These are phyloP conservation scores for Drosophila bocki DNA, from an alignment of 1,140 invertebrate species.

Conservation along the genomic window DNA sequence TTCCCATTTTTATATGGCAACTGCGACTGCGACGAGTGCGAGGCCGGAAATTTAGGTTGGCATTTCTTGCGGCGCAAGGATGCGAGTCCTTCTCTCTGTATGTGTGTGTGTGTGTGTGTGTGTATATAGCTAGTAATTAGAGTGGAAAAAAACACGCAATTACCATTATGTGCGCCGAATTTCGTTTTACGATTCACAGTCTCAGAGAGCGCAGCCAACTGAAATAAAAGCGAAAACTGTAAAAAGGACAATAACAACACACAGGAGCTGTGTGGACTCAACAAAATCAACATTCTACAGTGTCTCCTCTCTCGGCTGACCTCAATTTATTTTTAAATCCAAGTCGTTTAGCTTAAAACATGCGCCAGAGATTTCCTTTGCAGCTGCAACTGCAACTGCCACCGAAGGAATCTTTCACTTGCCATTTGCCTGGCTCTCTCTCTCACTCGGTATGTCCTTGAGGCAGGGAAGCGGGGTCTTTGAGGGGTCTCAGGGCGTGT, in stretches of 20 bases:
- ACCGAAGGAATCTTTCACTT: constrained; percentile 21
- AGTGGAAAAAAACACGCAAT: constrained; percentile 80
- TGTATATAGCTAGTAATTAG: constrained; percentile 77
- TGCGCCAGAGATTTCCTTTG: constrained; percentile 53
- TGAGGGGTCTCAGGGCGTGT: background rate
- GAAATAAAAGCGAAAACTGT: constrained; percentile 50
- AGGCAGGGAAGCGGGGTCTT: background rate
- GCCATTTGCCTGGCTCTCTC: constrained; percentile 7
- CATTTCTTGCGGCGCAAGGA: constrained; percentile 65
- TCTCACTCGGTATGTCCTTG: constrained; percentile 6
- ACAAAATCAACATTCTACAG: constrained; percentile 43
- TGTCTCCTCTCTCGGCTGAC: constrained; percentile 60
- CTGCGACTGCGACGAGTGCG: constrained; percentile 42
- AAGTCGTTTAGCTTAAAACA: constrained; percentile 77
- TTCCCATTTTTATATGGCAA: constrained; percentile 67
- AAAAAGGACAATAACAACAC: constrained; percentile 15
- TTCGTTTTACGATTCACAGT: constrained; percentile 68
- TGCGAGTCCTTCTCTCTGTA: constrained; percentile 17
- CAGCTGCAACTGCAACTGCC: constrained; percentile 17
- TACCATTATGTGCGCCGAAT: constrained; percentile 81
- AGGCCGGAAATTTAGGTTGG: constrained; percentile 74
- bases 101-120: constrained; percentile 18
- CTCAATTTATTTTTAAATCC: constrained; percentile 81
- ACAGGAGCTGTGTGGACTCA: constrained; percentile 15
- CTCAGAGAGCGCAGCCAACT: constrained; percentile 24